Base-by-base conservation (phyloP, 2,113 vertebrate genomes). In the Psittacula cyanocephala region DNA sequence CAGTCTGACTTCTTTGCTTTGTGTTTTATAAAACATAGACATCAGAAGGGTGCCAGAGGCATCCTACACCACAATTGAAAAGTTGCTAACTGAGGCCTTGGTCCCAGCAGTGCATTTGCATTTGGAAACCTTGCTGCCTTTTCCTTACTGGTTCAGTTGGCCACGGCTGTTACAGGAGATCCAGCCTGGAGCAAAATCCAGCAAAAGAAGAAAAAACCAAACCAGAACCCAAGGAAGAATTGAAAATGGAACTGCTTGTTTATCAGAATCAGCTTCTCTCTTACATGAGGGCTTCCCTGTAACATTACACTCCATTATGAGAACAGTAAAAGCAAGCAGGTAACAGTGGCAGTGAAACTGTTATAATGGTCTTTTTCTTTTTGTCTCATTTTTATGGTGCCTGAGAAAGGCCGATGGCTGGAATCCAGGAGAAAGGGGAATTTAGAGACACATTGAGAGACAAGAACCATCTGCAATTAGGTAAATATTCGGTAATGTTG, bases 31-130 rank as follows among this genome's bases (percentile, higher is more conserved):
- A 96, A 95, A 96, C 91, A 95, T 72, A 97, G 50, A 96, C 86
- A 80, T 92, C 89, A 97, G 95, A 97, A 88, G 97, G 95, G 97
- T 71, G 91, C 96, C 96, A 65, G 75, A 89, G 95, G 96, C 96
- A 96, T 93, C 93, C 91, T 83, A 95, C 89, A 90, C 92, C 78
- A 67, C 49, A 91, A 95, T 96, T 96, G 94, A 81, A 95, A 72
- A 63, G 80, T 95, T 94, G 88, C 89, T 90, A 95, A 97, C 93
- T 59, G 89, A 96, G 96, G 94, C 65, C 55, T 96, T 95, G 96
- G 96, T 97, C 97, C 97, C 97, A 91, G 91, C 93, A 97, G 98
- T 97, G 97, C 94, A 85, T 97, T 92, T 81, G 95, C 91, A 86
- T 91, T 60, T 0, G 68, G 95, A 91, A 94, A 86, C 31, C n/a